Conservation (phyloP, 2,888 invertebrate species). For the Adineta ricciae region DNA sequence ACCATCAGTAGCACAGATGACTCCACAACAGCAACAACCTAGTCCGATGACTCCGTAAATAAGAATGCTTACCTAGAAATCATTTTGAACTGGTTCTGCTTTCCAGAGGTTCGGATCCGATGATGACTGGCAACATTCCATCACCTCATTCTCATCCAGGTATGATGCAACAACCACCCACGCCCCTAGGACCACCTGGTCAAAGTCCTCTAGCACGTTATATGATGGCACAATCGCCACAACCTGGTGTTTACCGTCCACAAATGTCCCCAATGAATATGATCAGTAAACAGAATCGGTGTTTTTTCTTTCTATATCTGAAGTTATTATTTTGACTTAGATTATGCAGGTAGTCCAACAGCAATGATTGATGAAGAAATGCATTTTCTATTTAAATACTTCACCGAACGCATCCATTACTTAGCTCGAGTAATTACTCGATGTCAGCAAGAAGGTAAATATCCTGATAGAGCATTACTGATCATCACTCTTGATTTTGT, state of each 20-base stretch:
- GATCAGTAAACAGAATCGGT: background rate
- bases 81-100: too few species aligned
- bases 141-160: background rate
- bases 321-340: too few species aligned
- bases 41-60: background rate
- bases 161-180: background rate
- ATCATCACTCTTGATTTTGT: background rate
- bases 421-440: background rate
- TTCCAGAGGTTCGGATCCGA: background rate
- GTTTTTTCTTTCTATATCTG: too few species aligned
- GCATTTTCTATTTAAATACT: background rate
- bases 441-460: slow-evolving; percentile 1
- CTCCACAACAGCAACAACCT: background rate
- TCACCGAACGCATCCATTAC: background rate
- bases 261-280: slow-evolving; percentile 21
- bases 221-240: slow-evolving; percentile 1
- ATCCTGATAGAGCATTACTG: background rate
- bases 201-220: background rate
- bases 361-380: slow-evolving; percentile 13
- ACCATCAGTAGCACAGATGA: background rate
- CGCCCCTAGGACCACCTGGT: background rate
- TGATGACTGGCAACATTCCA: background rate
- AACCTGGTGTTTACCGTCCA: background rate
- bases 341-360: slow-evolving; percentile 7
- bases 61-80: too few species aligned